Evolutionary conservation across 1,140 invertebrate genomes (phyloP).

Genomic region (Drosophila navojoa): DNA sequence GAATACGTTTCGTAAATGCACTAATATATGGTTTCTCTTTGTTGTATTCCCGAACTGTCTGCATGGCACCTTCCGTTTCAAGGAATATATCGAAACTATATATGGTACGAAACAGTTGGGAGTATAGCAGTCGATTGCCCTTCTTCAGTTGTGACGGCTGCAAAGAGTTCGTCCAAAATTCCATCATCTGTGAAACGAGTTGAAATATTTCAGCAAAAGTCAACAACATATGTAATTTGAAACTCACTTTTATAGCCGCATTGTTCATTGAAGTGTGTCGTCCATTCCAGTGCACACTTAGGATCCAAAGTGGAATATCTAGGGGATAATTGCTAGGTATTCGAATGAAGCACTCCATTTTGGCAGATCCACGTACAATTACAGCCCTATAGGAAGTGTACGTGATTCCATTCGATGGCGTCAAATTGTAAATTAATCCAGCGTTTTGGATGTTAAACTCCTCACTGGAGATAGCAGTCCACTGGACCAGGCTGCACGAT

Average conservation of each 20-base stretch:
- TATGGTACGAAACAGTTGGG: slow-evolving; percentile 91
- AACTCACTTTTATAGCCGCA: slow-evolving; percentile 87
- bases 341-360: slow-evolving; percentile 90
- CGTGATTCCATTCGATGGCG: slow-evolving; percentile 87
- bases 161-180: slow-evolving; percentile 88
- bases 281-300: slow-evolving; percentile 89
- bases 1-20: slow-evolving; percentile 71
- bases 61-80: slow-evolving; percentile 87
- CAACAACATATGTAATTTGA: background rate
- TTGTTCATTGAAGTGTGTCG: slow-evolving; percentile 87
- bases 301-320: slow-evolving; percentile 89
- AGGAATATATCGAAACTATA: slow-evolving; percentile 94
- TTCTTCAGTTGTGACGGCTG: slow-evolving; percentile 62
- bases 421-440: slow-evolving; percentile 85
- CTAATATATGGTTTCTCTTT: slow-evolving; percentile 76
- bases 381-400: slow-evolving; percentile 87
- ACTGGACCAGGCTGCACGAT: slow-evolving; percentile 87
- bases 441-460: slow-evolving; percentile 86
- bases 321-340: slow-evolving; percentile 93
- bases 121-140: slow-evolving; percentile 86
- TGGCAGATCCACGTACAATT: slow-evolving; percentile 89
- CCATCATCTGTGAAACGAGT: slow-evolving; percentile 86
- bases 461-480: slow-evolving; percentile 88
- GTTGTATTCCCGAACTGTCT: slow-evolving; percentile 86
- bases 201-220: background rate